Base-by-base conservation (phyloP, 2,113 vertebrate species). In the Channa maculata region DNA sequence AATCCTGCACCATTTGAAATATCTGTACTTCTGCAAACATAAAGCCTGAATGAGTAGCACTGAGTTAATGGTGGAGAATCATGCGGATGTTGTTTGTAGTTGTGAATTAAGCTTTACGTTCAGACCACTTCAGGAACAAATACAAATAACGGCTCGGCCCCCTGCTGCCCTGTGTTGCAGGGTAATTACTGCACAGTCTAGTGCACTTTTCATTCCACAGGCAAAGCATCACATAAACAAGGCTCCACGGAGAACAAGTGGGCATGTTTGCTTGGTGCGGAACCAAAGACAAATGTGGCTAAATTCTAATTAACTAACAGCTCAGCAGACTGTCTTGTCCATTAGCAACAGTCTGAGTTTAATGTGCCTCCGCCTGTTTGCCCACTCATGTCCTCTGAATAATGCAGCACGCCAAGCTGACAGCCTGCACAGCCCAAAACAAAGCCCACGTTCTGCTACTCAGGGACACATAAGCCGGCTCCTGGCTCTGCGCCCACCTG, bases 381-480 rank as follows among this genome's bases (percentile, higher is more conserved):
- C 82, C 76, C 81, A 79, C 82, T 85, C 82, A 76, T 83, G 80
- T 82, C 76, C 10, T 6, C 69, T 93, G 69, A 92, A 92, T 93
- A 91, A 94, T 93, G 88, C 86, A 93, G 65, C 39, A 13, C 6
- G 15, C 71, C 80, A 71, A 77, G 70, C 80, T 37, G 65, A 75
- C 90, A 75, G 86, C 61, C 71, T 10, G 50, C 77, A 57, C 53
- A 4, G 53, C 77, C 84, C 84, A 73, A 78, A 87, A 88, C 89
- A 88, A 93, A 60, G 85, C 80, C 90, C 75, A 78, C 68, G 58
- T 70, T 64, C 80, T 57, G 85, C 79, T 60, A 6, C 57, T 13
- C 43, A 52, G 79, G 61, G 86, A 85, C 77, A 88, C 82, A 79
- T 44, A 34, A 90, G 50, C 84, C 71, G 8, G 52, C 65, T 79